Base-by-base conservation (phyloP, 2,888 invertebrate species). In the Nomada ferruginata region DNA sequence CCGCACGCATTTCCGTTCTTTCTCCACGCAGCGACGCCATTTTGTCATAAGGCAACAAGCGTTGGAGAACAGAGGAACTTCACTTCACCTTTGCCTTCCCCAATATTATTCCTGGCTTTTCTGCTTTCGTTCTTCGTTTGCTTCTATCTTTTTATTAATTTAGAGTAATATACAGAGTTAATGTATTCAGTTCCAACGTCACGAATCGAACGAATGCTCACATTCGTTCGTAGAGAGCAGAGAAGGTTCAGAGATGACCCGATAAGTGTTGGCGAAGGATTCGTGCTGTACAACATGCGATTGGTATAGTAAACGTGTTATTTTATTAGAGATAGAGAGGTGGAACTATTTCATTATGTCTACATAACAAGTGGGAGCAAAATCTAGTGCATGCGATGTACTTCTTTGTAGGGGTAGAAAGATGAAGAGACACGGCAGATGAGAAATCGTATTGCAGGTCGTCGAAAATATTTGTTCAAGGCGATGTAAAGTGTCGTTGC, bases 1-100 rank as follows among this genome's bases (percentile, higher is more conserved):
- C 84, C 71, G 15, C 76, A 80, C 84, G 84, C 84, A 74, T 76
- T 86, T 85, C 81, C 66, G 63, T 44, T 77, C 61, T 60, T 78
- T 82, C 71, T 70, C 64, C 42, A 29, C 70, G 52, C 60, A 55
- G 29, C 52, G 59, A 26, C 65, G 52, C 73, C 71, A 59, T 81
- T 73, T 84, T 60, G n/a, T 20, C 50, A 18, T 23, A 59, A 18
- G 44, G 15, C 29, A 77, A 80, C 60, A 64, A 60, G 59, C 71
- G 53, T 57, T 59, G 63, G 59, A 61, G 57, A 29, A 47, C 57
- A 57, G 57, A 74, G 71, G 71, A 84, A 82, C 66, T 82, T 50
- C 79, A 66, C 79, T 78, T 70, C 69, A 60, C 44, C 29, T 5
- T 52, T 61, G 23, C 53, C 26, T 23, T 13, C n/a, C 26, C 5